Conservation (phyloP, 2,113 vertebrate species). For the Datnioides undecimradiatus region DNA sequence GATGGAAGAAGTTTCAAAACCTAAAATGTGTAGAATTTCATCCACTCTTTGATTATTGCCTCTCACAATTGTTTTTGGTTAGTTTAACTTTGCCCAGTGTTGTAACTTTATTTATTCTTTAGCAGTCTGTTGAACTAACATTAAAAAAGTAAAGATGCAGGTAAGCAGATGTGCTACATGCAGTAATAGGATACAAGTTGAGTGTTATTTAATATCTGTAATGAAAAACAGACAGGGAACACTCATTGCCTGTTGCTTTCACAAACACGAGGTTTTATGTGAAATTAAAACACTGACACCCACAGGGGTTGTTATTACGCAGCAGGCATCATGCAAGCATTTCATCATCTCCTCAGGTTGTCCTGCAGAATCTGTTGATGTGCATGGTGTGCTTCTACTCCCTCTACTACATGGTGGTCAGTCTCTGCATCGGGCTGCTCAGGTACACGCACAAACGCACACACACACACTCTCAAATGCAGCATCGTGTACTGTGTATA, state of each 20-base stretch:
- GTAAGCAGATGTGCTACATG: background rate
- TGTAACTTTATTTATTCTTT: conserved; percentile 6
- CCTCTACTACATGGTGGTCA: conserved; percentile 84
- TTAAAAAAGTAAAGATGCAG: background rate
- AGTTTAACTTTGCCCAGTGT: background rate
- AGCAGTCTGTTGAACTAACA: background rate
- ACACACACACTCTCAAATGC: no score
- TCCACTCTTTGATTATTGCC: background rate
- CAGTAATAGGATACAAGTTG: background rate
- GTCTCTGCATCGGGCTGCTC: conserved; percentile 84
- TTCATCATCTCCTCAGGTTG: conserved; percentile 69
- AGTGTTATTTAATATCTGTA: background rate
- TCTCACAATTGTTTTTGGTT: conserved; percentile 2
- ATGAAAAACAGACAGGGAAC: background rate
- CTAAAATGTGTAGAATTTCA: background rate
- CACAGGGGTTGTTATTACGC: background rate
- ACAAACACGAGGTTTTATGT: background rate
- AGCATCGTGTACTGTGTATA: no score
- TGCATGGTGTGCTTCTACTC: conserved; percentile 86
- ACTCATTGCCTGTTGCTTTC: background rate
- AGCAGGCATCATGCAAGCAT: background rate
- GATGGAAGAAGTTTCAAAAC: background rate
- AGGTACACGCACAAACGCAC: conserved; percentile 67
- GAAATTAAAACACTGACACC: background rate
- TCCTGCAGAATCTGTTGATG: conserved; percentile 85